Evolutionary conservation across 1,140 invertebrate species (phyloP).

Genomic region (Papilio machaon): DNA sequence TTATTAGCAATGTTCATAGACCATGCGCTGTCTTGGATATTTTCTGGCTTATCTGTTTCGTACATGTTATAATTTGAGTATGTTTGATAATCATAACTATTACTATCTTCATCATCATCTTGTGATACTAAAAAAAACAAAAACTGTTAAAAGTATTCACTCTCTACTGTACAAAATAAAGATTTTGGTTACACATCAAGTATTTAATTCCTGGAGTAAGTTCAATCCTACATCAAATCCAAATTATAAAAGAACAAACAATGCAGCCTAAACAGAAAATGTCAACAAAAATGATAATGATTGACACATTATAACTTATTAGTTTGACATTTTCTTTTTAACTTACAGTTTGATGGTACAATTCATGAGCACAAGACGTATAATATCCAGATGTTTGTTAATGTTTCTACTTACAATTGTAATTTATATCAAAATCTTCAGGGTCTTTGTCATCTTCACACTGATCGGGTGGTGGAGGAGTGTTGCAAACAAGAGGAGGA

Average conservation of each 20-base stretch:
- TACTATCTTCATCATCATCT: slow-evolving; percentile 68
- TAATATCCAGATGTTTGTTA: neutral
- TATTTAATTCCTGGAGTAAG: neutral
- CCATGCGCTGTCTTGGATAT: slow-evolving; percentile 41
- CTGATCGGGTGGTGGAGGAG: slow-evolving; percentile 79
- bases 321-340: neutral
- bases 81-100: slow-evolving; percentile 63
- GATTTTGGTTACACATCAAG: neutral
- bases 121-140: slow-evolving; percentile 64
- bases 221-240: neutral
- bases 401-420: slow-evolving; percentile 67
- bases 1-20: slow-evolving; percentile 38
- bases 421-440: slow-evolving; percentile 76
- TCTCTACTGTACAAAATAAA: slow-evolving; percentile 31
- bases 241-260: neutral
- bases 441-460: slow-evolving; percentile 77
- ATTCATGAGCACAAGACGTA: neutral
- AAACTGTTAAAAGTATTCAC: slow-evolving; percentile 6
- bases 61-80: slow-evolving; percentile 51
- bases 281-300: neutral
- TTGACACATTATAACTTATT: slow-evolving; percentile 11
- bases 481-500: slow-evolving; percentile 80
- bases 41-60: slow-evolving; percentile 42
- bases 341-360: neutral
- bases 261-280: neutral